Conservation (phyloP, 2,888 invertebrate species). For the Habrosyne pyritoides region DNA sequence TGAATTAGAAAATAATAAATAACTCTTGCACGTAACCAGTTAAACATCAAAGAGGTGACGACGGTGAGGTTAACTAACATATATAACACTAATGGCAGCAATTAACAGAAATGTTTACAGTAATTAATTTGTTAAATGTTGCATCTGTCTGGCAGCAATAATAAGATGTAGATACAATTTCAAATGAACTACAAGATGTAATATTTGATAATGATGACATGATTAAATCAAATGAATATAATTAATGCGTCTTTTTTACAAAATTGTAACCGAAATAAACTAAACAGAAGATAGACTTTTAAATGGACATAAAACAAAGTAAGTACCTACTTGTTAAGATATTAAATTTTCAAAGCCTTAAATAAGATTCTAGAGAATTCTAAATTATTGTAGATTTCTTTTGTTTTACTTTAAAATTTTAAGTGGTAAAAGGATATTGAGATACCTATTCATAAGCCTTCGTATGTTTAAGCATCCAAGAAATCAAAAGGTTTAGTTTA, state of each 20-base stretch:
- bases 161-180: not conserved
- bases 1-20: not conserved
- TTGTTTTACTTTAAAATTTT: too few species aligned
- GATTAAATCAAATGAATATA: not conserved
- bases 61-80: constrained; percentile 32
- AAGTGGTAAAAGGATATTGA: too few species aligned
- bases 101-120: constrained; percentile 40
- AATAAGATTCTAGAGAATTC: too few species aligned
- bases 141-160: not conserved
- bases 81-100: constrained; percentile 33
- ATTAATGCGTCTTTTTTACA: too few species aligned
- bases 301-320: too few species aligned
- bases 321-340: too few species aligned
- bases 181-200: not conserved
- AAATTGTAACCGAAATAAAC: constrained; percentile 18
- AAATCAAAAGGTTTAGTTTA: constrained; percentile 34
- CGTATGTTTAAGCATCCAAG: too few species aligned
- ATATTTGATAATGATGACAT: not conserved
- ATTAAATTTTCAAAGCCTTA: too few species aligned
- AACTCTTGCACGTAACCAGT: constrained; percentile 7
- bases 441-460: too few species aligned
- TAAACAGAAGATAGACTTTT: constrained; percentile 36
- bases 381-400: too few species aligned
- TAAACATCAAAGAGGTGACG: constrained; percentile 30
- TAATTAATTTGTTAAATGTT: constrained; percentile 28